Evolutionary conservation across 2,113 vertebrate species (phyloP).

Genomic region (Forbesichthys papilliferus): DNA sequence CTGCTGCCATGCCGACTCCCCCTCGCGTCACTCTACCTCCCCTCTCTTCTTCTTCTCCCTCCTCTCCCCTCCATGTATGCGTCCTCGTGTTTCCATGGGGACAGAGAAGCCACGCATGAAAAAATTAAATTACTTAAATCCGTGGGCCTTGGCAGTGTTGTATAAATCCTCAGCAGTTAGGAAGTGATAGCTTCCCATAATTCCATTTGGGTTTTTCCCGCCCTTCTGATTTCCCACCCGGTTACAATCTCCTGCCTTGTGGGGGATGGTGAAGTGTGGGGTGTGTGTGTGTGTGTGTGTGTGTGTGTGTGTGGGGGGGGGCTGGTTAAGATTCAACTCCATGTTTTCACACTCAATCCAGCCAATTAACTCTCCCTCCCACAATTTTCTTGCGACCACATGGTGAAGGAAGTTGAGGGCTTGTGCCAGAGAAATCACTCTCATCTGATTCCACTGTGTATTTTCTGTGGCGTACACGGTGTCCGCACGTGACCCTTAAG

Average conservation of each 20-base stretch:
- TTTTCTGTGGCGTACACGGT: neutral
- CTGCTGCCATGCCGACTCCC: conserved; percentile 30
- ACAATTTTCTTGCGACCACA: conserved; percentile 33
- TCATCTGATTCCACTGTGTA: conserved; percentile 9
- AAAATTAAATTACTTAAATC: conserved; percentile 72
- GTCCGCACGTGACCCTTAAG: conserved; percentile 3
- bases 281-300: neutral
- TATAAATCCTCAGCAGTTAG: conserved; percentile 72
- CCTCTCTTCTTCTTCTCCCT: conserved; percentile 26
- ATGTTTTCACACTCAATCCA: conserved; percentile 50
- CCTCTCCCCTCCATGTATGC: conserved; percentile 28
- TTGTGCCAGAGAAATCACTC: conserved; percentile 15
- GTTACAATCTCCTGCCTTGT: conserved; percentile 31
- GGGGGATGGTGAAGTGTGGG: conserved; percentile 24
- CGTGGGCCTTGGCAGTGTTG: conserved; percentile 57
- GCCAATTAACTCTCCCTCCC: conserved; percentile 58
- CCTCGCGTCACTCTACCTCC: conserved; percentile 8
- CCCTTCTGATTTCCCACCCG: conserved; percentile 52
- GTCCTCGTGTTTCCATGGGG: conserved; percentile 55
- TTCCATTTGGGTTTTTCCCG: conserved; percentile 64
- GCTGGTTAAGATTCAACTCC: conserved; percentile 24
- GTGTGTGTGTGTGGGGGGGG: conserved; percentile 1
- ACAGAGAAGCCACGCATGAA: conserved; percentile 70
- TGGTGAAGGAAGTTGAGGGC: conserved; percentile 36
- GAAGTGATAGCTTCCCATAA: conserved; percentile 65